Base-by-base conservation (phyloP, 2,888 invertebrate species). In the Mesorhabditis spiculigera region DNA sequence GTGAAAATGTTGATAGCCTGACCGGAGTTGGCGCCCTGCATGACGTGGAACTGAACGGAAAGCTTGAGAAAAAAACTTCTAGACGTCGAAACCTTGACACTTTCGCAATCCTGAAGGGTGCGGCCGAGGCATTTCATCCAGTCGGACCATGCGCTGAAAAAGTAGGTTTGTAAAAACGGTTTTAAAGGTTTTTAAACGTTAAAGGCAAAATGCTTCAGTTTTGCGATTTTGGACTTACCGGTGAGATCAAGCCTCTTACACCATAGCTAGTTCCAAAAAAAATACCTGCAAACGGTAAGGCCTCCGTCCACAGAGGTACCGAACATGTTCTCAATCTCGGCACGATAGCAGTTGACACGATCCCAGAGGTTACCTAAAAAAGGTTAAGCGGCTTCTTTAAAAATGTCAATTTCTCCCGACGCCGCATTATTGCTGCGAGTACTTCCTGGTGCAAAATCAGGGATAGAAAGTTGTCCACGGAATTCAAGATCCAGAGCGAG, bases 1-100 rank as follows among this genome's bases (percentile, higher is more conserved):
- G 58, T 50, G 58, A 13, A 50, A n/a, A 50, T n/a, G 58, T 50
- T 50, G 58, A 50, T 50, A 13, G 58, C 58, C n/a, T 50, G 58
- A 50, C 58, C 58, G 10, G 58, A 50, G 58, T 10, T 50, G 58
- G n/a, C 10, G n/a, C 58, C 58, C n/a, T 50, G 58, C n/a, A 13
- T 10, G n/a, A 50, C n/a, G 58, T 50, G 58, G 58, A 50, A 50
- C 58, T 50, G 58, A n/a, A 50, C n/a, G 58, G 58, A n/a, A 10
- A 50, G 58, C n/a, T 50, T 50, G 58, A 50, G 8, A 50, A 50
- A 50, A 50, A 10, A 50, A 50, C 8, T n/a, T 50, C 8, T 50
- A 50, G n/a, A 50, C 58, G 8, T 50, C 28, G 28, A 28, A 28
- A 50, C 58, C n/a, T 50, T 50, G n/a, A 50, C n/a, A n/a, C 58